Conservation (phyloP, 2,797 vertebrate genomes). For the Poecilia gillii region DNA sequence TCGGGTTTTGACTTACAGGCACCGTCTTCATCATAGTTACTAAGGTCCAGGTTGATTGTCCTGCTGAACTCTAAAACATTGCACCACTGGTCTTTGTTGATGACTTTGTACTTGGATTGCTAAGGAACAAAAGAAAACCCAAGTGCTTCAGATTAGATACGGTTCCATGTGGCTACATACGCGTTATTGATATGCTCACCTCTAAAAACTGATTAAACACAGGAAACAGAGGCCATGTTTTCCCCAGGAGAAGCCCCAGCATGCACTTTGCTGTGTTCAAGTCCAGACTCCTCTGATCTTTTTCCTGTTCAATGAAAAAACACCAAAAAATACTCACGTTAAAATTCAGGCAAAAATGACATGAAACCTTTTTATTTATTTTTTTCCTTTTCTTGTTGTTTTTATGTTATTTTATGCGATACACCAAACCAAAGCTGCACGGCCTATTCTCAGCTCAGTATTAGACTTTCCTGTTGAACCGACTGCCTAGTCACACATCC, state of each 20-base stretch:
- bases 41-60: constrained; percentile 99
- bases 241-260: constrained; percentile 98
- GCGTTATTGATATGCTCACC: constrained; percentile 76
- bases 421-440: neutral
- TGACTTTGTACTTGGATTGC: constrained; percentile 99
- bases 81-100: constrained; percentile 99
- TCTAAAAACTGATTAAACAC: constrained; percentile 99
- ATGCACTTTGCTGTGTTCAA: constrained; percentile 99
- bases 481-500: neutral
- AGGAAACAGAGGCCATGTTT: constrained; percentile 98
- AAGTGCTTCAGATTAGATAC: neutral
- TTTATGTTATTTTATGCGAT: no score
- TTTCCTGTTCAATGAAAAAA: constrained; percentile 86
- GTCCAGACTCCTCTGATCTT: constrained; percentile 99
- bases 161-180: constrained; percentile 17
- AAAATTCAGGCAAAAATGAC: constrained; percentile 20
- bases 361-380: neutral
- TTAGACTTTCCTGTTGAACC: neutral
- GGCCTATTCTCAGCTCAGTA: neutral
- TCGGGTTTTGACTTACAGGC: constrained; percentile 89
- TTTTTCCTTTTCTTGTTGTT: no score
- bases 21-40: constrained; percentile 98
- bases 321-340: neutral
- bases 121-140: constrained; percentile 64
- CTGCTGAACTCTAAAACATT: constrained; percentile 99